phyloP scores from a whole-genome alignment of 2,888 invertebrate genomes.

The Nemurella pictetii region DNA sequence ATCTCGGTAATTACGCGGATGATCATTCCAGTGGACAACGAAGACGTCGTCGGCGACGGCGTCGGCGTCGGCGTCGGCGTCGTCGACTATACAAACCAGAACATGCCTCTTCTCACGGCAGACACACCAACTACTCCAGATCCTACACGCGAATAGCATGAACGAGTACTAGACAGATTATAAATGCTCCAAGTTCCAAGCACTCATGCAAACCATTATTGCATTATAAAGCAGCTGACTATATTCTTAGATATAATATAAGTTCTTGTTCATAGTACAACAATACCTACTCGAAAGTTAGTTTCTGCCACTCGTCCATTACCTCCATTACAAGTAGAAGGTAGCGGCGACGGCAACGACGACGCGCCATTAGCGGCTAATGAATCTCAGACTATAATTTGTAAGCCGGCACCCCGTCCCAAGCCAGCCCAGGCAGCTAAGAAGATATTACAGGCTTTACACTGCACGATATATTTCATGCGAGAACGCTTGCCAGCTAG shows the following conservation, averaged over 20 bases:
- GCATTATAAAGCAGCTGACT: neutral
- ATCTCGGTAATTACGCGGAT: constrained; percentile 8
- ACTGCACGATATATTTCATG: neutral
- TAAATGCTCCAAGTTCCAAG: constrained; percentile 1
- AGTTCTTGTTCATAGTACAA: neutral
- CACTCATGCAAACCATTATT: constrained; percentile 3
- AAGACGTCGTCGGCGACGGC: neutral
- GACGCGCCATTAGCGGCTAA: constrained; percentile 20
- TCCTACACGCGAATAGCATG: neutral
- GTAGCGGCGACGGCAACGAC: neutral
- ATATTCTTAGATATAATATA: constrained; percentile 11
- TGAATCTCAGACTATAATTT: constrained; percentile 9
- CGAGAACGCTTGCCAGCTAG: no score
- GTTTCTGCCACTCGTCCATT: constrained; percentile 23
- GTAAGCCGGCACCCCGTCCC: neutral
- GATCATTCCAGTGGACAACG: constrained; percentile 22
- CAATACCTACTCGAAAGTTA: constrained; percentile 21
- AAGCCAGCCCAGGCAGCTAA: neutral
- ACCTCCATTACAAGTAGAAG: neutral
- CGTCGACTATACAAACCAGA: neutral
- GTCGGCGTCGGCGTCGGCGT: neutral
- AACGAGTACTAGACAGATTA: neutral
- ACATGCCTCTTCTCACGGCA: neutral
- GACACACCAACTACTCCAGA: neutral
- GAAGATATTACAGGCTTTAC: neutral